These are phyloP conservation scores for Gasteruption jaculator DNA, from an alignment of 2,888 invertebrate species.

Conservation along the genomic window DNA sequence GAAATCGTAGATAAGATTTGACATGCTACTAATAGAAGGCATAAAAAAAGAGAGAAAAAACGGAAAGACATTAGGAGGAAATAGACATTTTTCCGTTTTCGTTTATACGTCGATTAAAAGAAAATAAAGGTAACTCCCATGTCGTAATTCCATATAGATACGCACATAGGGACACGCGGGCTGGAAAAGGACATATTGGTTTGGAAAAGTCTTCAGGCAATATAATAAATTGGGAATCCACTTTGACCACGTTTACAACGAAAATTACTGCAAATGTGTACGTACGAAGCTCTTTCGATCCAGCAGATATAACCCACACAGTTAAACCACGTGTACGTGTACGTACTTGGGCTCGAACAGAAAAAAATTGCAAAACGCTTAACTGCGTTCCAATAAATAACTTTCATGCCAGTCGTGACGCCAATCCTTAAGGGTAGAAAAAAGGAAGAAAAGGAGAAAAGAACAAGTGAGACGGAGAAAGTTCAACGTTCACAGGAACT, in stretches of 20 bases:
- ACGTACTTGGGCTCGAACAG: no score
- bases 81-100: neutral
- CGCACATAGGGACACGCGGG: no score
- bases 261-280: slow-evolving; percentile 11
- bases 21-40: no score
- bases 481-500: no score
- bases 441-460: slow-evolving; percentile 16
- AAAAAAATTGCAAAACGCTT: slow-evolving; percentile 2
- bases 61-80: neutral
- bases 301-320: no score
- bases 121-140: no score
- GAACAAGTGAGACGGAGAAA: no score
- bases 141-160: no score
- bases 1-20: no score
- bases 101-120: slow-evolving; percentile 1
- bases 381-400: slow-evolving; percentile 26
- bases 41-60: no score
- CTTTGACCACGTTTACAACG: slow-evolving; percentile 16
- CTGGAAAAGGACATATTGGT: slow-evolving; percentile 17
- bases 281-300: no score
- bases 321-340: no score
- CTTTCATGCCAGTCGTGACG: slow-evolving; percentile 17
- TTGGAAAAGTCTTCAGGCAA: slow-evolving; percentile 13
- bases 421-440: slow-evolving; percentile 16
- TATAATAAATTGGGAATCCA: slow-evolving; percentile 27